Conservation (phyloP, 2,113 vertebrate genomes). For the Clarias magur region DNA sequence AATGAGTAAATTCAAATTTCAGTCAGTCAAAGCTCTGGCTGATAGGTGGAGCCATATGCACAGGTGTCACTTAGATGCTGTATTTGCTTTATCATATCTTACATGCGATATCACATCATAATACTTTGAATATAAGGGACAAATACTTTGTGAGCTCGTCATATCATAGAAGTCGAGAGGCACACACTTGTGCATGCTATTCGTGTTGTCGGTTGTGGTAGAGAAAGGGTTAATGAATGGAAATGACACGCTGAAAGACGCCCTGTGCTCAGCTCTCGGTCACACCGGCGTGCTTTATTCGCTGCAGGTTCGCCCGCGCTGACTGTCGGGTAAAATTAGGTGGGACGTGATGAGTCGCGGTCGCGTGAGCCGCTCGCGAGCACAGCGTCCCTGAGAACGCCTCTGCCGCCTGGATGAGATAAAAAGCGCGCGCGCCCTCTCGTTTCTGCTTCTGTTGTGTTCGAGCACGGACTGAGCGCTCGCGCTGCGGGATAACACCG, state of each 20-base stretch:
- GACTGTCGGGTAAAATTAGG: constrained; percentile 45
- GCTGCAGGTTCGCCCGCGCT: constrained; percentile 54
- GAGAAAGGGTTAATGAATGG: constrained; percentile 67
- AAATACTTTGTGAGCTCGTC: not conserved
- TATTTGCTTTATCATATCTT: not conserved
- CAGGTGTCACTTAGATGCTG: not conserved
- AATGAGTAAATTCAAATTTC: too few relatives aligned
- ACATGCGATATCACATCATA: not conserved
- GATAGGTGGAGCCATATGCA: constrained; percentile 24
- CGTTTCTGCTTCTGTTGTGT: not conserved
- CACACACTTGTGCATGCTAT: not conserved
- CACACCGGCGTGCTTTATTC: constrained; percentile 48
- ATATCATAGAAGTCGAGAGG: not conserved
- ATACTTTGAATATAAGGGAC: not conserved
- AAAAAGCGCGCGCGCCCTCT: constrained; percentile 59
- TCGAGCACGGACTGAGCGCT: constrained; percentile 38
- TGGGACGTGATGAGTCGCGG: constrained; percentile 60
- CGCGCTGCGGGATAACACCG: constrained; percentile 39
- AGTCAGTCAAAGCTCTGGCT: not conserved
- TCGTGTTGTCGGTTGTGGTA: constrained; percentile 28
- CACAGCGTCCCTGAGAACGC: constrained; percentile 33
- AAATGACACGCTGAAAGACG: constrained; percentile 55
- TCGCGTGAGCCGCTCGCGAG: constrained; percentile 37
- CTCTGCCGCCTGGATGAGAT: constrained; percentile 53
- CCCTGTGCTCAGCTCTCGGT: constrained; percentile 42